These are phyloP conservation scores for Panagrolaimus sp. DNA, from an alignment of 1,140 invertebrate genomes.

Conservation along the genomic window DNA sequence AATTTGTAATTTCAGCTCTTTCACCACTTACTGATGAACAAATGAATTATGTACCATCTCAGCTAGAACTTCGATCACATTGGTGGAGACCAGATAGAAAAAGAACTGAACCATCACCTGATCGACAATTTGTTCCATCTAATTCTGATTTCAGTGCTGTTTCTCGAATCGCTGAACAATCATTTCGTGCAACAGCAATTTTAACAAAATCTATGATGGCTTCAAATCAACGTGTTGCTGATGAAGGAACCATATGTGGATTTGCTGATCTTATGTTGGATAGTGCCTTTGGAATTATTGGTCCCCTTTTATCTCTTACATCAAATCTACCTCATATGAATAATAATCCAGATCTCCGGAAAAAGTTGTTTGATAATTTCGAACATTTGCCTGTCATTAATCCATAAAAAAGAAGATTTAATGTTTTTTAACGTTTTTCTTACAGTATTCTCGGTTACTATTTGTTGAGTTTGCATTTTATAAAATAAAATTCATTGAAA, in stretches of 20 bases:
- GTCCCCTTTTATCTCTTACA: background rate
- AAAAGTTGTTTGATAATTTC: background rate
- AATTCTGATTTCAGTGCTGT: background rate
- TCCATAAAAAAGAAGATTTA: no score
- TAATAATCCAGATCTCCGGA: background rate
- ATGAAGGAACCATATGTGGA: background rate
- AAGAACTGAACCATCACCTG: background rate
- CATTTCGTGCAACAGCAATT: background rate
- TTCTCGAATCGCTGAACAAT: background rate
- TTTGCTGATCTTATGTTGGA: conserved; percentile 5
- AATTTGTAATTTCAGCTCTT: background rate
- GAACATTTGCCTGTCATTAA: background rate
- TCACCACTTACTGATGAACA: conserved; percentile 1
- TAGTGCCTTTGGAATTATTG: background rate
- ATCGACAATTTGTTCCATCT: background rate
- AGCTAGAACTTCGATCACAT: background rate
- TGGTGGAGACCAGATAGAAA: conserved; percentile 2
- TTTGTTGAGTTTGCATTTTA: conserved; percentile 12
- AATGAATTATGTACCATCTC: background rate
- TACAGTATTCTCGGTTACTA: background rate
- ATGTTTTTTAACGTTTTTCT: no score
- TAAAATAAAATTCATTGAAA: background rate
- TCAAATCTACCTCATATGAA: conserved; percentile 6
- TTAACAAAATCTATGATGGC: background rate
- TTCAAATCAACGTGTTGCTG: background rate